phyloP scores from a whole-genome alignment of 1,140 invertebrate genomes.

The Holcopasites calliopsidis region DNA sequence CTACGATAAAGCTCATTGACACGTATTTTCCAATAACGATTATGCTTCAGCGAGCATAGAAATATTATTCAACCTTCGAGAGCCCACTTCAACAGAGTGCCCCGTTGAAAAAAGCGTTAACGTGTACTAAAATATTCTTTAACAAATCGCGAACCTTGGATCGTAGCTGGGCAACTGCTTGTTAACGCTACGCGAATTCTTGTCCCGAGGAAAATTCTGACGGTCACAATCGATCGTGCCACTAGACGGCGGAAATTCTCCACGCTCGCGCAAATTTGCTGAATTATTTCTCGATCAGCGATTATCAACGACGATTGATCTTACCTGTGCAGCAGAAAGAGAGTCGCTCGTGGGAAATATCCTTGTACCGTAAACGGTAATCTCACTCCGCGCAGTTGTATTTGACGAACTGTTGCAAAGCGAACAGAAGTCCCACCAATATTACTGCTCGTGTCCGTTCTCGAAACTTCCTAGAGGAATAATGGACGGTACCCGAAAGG shows the following conservation, averaged over 20 bases:
- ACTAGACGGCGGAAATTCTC: constrained; percentile 11
- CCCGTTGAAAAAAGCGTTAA: background rate
- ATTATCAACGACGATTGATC: background rate
- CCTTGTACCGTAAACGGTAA: constrained; percentile 26
- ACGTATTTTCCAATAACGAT: constrained; percentile 39
- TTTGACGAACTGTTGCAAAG: constrained; percentile 44
- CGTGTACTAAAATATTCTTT: background rate
- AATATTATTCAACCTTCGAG: constrained; percentile 44
- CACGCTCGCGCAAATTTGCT: constrained; percentile 12
- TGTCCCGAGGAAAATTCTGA: constrained; percentile 21
- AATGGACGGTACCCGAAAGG: constrained; percentile 43
- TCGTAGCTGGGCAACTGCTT: background rate
- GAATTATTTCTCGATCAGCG: background rate
- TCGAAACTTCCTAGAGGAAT: constrained; percentile 61
- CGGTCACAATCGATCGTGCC: constrained; percentile 15
- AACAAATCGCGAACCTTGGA: background rate
- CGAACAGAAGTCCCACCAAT: constrained; percentile 47
- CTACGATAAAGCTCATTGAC: constrained; percentile 25
- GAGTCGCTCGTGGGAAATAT: constrained; percentile 33
- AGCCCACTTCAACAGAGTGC: background rate
- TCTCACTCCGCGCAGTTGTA: constrained; percentile 19
- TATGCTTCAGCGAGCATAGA: constrained; percentile 7
- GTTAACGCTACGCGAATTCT: background rate
- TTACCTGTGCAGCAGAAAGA: constrained; percentile 48
- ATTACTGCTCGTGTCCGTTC: constrained; percentile 46